Evolutionary conservation across 2,888 invertebrate genomes (phyloP).

Genomic region (Autographa pulchrina): DNA sequence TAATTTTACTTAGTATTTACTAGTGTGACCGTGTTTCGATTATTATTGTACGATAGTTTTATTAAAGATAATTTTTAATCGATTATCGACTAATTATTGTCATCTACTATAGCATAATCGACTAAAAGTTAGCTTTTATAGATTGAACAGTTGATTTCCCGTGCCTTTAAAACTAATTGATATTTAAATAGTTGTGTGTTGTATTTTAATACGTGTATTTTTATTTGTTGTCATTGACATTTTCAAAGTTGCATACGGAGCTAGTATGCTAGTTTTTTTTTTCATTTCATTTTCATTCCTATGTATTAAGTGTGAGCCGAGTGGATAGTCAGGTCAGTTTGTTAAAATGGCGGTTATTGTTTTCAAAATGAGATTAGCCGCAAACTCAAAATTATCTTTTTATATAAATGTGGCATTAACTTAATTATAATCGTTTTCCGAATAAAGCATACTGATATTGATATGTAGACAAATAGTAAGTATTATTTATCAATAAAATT

Average conservation of each 20-base stretch:
- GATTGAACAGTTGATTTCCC: constrained; percentile 14
- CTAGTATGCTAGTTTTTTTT: constrained; percentile 36
- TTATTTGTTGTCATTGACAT: constrained; percentile 41
- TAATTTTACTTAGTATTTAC: constrained; percentile 62
- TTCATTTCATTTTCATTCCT: constrained; percentile 55
- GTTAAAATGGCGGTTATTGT: not conserved
- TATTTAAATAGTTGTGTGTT: constrained; percentile 3
- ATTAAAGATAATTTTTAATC: constrained; percentile 12
- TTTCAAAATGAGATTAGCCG: not conserved
- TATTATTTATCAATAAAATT: too few species aligned
- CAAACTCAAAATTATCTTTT: constrained; percentile 11
- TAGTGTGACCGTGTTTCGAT: constrained; percentile 41
- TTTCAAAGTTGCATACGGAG: constrained; percentile 40
- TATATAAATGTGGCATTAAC: constrained; percentile 46
- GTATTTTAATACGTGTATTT: constrained; percentile 35
- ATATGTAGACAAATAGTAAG: too few species aligned
- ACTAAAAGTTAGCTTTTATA: not conserved
- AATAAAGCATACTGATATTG: not conserved
- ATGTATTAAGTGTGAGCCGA: constrained; percentile 27
- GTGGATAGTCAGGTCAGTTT: constrained; percentile 21
- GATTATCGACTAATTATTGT: constrained; percentile 19
- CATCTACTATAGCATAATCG: constrained; percentile 14
- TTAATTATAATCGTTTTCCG: constrained; percentile 40
- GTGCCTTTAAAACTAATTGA: constrained; percentile 7
- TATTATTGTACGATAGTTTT: constrained; percentile 40